phyloP scores from a whole-genome alignment of 2,113 vertebrate species.

The Psephotus haematonotus region DNA sequence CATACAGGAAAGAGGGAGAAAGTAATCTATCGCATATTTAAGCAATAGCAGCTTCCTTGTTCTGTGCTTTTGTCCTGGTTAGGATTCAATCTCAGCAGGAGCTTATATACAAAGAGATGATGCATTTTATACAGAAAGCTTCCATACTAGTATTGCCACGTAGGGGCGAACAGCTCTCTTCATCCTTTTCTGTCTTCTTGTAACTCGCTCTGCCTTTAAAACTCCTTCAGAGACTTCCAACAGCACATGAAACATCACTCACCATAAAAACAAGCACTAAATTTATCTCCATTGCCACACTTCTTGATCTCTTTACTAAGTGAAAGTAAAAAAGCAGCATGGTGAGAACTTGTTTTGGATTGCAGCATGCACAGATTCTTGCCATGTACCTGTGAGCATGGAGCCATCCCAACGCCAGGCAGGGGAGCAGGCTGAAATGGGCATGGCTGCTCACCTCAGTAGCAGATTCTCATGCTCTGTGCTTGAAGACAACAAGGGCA shows the following conservation, averaged over 20 bases:
- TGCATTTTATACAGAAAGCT: not conserved
- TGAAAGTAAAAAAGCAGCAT: no score
- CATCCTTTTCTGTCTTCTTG: not conserved
- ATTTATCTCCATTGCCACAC: not conserved
- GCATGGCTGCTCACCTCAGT: not conserved
- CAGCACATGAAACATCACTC: not conserved
- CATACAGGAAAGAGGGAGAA: not conserved
- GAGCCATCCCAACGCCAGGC: rapidly evolving
- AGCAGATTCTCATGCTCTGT: not conserved
- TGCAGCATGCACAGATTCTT: rapidly evolving
- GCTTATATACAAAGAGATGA: not conserved
- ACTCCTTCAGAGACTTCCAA: not conserved
- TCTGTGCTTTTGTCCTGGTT: not conserved
- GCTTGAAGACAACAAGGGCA: no score
- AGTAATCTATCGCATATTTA: not conserved
- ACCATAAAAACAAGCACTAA: not conserved
- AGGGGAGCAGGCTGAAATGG: rapidly evolving
- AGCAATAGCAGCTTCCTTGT: not conserved
- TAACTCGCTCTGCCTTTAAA: not conserved
- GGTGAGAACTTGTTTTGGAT: not conserved
- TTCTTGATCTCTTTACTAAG: not conserved
- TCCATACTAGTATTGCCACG: not conserved
- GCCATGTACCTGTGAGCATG: rapidly evolving
- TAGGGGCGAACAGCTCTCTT: not conserved
- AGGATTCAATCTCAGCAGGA: not conserved